phyloP scores from a whole-genome alignment of 2,797 vertebrate species.

The Setipinna tenuifilis region DNA sequence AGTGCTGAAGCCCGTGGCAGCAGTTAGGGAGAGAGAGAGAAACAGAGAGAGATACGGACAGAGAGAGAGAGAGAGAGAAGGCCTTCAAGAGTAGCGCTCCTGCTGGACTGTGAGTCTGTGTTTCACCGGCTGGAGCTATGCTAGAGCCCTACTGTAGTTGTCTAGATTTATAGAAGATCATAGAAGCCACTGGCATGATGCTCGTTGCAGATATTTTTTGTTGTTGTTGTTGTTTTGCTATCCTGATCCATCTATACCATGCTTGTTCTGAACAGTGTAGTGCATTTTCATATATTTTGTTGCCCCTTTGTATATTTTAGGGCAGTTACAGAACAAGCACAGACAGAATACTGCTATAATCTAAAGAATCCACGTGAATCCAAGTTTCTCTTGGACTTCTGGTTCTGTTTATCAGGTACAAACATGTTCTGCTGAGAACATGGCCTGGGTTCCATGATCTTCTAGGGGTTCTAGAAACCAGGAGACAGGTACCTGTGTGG shows the following conservation, averaged over 20 bases:
- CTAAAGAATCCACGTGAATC: background rate
- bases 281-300: background rate
- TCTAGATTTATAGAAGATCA: conserved; percentile 96
- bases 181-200: conserved; percentile 84
- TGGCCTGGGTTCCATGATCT: conserved; percentile 96
- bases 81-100: conserved; percentile 13
- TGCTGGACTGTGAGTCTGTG: conserved; percentile 18
- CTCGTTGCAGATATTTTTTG: conserved; percentile 42
- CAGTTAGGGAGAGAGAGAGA: background rate
- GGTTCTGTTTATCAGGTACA: conserved; percentile 45
- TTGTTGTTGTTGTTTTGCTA: background rate
- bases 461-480: conserved; percentile 81
- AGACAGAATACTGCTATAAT: background rate
- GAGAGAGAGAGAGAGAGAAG: background rate
- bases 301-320: background rate
- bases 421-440: conserved; percentile 70
- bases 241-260: background rate
- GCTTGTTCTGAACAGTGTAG: background rate
- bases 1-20: conserved; percentile 36
- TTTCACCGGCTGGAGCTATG: conserved; percentile 16
- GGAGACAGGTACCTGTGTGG: conserved; percentile 98
- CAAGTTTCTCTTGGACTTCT: conserved; percentile 10
- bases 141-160: conserved; percentile 77
- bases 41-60: background rate
- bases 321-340: background rate